Conservation (phyloP, 2,888 invertebrate genomes). For the Saturnia pavonia region DNA sequence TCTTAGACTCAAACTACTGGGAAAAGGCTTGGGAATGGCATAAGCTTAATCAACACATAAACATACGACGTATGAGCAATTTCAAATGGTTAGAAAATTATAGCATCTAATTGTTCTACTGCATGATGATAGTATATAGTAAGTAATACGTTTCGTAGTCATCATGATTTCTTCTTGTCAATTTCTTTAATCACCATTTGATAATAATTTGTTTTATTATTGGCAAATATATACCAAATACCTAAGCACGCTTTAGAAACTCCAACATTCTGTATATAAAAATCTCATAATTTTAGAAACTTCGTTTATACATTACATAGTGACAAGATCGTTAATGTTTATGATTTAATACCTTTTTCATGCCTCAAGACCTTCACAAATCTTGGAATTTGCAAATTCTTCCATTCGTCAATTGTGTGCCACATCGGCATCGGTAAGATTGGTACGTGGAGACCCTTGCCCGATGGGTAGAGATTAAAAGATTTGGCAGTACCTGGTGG, state of each 20-base stretch:
- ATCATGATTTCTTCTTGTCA: neutral
- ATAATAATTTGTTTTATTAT: neutral
- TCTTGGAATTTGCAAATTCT: conserved; percentile 25
- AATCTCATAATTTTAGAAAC: too few species aligned
- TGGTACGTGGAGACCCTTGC: conserved; percentile 20
- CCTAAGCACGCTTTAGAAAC: too few species aligned
- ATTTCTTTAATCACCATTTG: neutral
- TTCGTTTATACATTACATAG: neutral
- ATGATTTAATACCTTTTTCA: conserved; percentile 8
- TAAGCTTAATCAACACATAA: too few species aligned
- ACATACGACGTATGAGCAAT: too few species aligned
- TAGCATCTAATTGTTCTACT: neutral
- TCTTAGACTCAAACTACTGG: too few species aligned
- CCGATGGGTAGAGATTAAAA: neutral
- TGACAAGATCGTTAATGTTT: neutral
- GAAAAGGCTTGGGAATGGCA: too few species aligned
- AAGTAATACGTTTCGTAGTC: too few species aligned
- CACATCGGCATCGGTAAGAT: conserved; percentile 26
- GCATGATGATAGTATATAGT: neutral
- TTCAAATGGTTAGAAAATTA: neutral
- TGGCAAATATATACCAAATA: too few species aligned
- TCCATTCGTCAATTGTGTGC: conserved; percentile 25
- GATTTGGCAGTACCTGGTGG: neutral
- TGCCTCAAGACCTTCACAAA: conserved; percentile 21
- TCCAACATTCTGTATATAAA: too few species aligned